Evolutionary conservation across 2,113 vertebrate species (phyloP).

Genomic region (Eidolon helvum): DNA sequence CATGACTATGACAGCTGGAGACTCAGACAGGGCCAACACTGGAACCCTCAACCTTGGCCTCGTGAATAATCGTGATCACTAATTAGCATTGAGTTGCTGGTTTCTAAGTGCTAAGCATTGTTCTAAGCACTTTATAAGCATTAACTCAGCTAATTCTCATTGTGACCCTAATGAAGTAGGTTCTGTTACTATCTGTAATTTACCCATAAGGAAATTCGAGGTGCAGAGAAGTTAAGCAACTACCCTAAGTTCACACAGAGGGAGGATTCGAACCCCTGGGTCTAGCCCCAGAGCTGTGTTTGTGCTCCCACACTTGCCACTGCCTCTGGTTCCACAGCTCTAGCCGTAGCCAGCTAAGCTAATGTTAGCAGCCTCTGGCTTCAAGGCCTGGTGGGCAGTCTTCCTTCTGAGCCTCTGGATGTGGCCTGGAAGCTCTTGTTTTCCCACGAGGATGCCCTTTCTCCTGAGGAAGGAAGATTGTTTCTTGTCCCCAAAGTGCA

Average conservation of each 20-base stretch:
- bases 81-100: accelerated
- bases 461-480: neutral
- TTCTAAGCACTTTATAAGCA: neutral
- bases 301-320: neutral
- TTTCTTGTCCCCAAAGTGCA: neutral
- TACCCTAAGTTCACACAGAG: neutral
- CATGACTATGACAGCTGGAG: neutral
- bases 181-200: neutral
- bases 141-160: neutral
- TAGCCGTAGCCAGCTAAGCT: neutral
- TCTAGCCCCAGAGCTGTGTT: neutral
- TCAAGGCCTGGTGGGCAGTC: neutral
- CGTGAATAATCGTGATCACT: neutral
- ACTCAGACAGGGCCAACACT: neutral
- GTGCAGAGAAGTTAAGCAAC: neutral
- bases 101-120: neutral
- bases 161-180: accelerated
- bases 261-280: neutral
- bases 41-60: neutral
- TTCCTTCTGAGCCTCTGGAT: neutral
- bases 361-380: neutral
- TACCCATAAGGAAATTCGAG: neutral
- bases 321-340: neutral
- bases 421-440: neutral
- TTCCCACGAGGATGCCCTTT: neutral